Percentiles rank a stretch among this genome's conserved stretches.
Conservation (phyloP, 2,888 invertebrate genomes). For the Pelosia muscerda region DNA sequence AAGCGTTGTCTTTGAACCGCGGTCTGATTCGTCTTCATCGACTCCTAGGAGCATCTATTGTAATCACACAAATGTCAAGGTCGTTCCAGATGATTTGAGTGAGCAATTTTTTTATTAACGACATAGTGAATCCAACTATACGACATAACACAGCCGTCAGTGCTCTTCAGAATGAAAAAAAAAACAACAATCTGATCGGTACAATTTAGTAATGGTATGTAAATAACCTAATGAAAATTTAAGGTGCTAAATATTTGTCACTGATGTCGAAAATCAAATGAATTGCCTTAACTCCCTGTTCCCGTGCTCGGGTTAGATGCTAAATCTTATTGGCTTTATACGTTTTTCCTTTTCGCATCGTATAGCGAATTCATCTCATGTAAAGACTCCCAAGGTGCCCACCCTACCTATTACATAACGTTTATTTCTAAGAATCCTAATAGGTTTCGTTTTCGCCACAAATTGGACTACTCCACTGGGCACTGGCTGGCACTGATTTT, state of each 20-base stretch:
- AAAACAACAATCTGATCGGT: background rate
- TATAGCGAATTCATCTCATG: conserved; percentile 35
- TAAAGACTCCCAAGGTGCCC: conserved; percentile 34
- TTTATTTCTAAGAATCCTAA: conserved; percentile 41
- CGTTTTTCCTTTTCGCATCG: conserved; percentile 11
- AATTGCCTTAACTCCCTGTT: conserved; percentile 6
- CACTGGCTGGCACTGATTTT: conserved; percentile 27
- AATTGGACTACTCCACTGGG: conserved; percentile 36
- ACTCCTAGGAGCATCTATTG: background rate
- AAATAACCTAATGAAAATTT: background rate
- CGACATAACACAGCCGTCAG: background rate
- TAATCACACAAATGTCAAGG: conserved; percentile 1
- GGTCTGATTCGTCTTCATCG: background rate
- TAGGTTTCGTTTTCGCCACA: conserved; percentile 40
- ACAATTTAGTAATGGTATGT: background rate
- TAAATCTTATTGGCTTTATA: conserved; percentile 9
- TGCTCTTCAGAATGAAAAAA: background rate
- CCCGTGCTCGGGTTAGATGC: conserved; percentile 29
- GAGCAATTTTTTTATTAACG: conserved; percentile 2
- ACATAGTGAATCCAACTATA: background rate
- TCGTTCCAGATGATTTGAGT: background rate
- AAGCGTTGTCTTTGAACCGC: conserved; percentile 4
- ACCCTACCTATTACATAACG: conserved; percentile 33
- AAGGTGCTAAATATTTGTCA: too few species aligned
- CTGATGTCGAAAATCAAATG: background rate